Evolutionary conservation across 2,797 vertebrate genomes (phyloP).

Genomic region (Lagodon rhomboides): DNA sequence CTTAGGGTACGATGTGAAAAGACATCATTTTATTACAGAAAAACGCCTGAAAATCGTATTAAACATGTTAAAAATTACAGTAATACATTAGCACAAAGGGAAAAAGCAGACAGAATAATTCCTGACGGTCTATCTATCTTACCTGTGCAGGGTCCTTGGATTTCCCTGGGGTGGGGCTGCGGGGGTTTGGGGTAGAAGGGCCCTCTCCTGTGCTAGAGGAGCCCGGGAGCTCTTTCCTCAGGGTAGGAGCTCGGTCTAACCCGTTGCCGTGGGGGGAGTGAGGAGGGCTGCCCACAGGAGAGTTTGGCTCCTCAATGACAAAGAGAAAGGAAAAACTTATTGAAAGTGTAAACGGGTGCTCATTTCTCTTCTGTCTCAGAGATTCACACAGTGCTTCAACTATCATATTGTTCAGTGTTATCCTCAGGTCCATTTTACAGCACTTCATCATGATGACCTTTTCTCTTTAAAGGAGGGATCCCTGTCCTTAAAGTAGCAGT

Average conservation of each 20-base stretch:
- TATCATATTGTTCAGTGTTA: slow-evolving; percentile 7
- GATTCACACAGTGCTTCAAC: neutral
- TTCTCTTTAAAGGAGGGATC: neutral
- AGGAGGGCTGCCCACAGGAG: slow-evolving; percentile 85
- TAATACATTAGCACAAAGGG: neutral
- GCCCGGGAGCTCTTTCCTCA: slow-evolving; percentile 83
- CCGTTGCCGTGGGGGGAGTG: slow-evolving; percentile 84
- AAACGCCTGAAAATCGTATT: neutral
- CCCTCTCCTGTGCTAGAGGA: slow-evolving; percentile 85
- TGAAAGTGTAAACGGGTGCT: neutral
- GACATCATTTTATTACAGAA: neutral
- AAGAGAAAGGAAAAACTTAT: slow-evolving; percentile 24
- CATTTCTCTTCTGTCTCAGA: neutral
- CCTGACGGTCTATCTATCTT: slow-evolving; percentile 6
- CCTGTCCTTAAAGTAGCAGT: slow-evolving; percentile 4
- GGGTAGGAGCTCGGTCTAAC: slow-evolving; percentile 79
- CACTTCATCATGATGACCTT: neutral
- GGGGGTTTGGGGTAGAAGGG: slow-evolving; percentile 84
- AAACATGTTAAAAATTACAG: neutral
- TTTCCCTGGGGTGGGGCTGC: slow-evolving; percentile 84
- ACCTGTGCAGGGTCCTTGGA: slow-evolving; percentile 88
- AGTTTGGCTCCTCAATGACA: slow-evolving; percentile 87
- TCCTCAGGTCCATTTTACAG: slow-evolving; percentile 3
- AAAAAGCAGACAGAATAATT: neutral
- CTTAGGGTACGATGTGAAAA: neutral